Percentiles rank a stretch among this genome's conserved stretches.
Conservation (phyloP, 2,113 vertebrate species). For the Prionailurus bengalensis region DNA sequence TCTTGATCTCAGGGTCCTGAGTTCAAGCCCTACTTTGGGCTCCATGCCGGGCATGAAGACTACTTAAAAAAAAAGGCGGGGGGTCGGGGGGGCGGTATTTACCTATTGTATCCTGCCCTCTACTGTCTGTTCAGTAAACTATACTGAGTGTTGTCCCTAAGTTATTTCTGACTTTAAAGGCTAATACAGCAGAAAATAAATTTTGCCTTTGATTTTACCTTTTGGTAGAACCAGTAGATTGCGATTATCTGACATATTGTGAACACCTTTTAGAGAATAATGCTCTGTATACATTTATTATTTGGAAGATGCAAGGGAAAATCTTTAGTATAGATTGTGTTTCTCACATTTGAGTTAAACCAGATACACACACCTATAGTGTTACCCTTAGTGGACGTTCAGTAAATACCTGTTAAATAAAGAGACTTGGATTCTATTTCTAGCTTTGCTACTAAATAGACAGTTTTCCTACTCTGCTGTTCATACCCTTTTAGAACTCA, state of each 20-base stretch:
- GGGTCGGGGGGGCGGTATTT: background rate
- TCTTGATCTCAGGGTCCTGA: too few species aligned
- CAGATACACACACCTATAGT: background rate
- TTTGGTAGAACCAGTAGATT: background rate
- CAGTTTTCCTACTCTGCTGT: background rate
- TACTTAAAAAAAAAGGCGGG: too few species aligned
- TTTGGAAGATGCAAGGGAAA: conserved; percentile 8
- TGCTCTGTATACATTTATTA: background rate
- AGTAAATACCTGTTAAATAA: background rate
- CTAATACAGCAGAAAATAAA: conserved; percentile 56
- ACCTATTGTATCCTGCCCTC: background rate
- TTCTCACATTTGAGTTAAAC: conserved; percentile 46
- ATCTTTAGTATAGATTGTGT: background rate
- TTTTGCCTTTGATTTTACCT: background rate
- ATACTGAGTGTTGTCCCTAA: background rate
- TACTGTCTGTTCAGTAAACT: background rate
- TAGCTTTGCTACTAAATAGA: background rate
- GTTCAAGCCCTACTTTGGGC: too few species aligned
- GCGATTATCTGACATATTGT: background rate
- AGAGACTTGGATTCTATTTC: conserved; percentile 1
- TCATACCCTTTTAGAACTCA: background rate
- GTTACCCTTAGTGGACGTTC: background rate
- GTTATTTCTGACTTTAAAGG: conserved; percentile 13
- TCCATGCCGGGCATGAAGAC: too few species aligned
- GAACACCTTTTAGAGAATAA: conserved; percentile 1